phyloP scores from a whole-genome alignment of 2,797 vertebrate genomes.

The Peromyscus melanophrys region DNA sequence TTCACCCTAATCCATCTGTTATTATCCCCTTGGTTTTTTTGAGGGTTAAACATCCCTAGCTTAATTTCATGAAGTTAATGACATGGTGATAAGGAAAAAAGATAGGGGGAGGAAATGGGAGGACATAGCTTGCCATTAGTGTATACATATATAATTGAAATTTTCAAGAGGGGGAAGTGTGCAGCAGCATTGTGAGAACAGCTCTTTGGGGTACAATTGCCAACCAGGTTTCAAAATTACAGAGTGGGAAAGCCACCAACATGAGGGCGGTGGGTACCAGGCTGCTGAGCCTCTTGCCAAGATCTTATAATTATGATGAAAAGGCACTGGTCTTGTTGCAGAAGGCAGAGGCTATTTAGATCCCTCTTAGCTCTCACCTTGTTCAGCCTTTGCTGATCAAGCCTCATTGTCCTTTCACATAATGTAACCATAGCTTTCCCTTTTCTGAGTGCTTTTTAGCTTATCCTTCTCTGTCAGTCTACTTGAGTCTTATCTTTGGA shows the following conservation, averaged over 20 bases:
- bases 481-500: slow-evolving; percentile 73
- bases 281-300: slow-evolving; percentile 55
- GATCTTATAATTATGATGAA: slow-evolving; percentile 28
- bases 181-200: slow-evolving; percentile 12
- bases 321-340: slow-evolving; percentile 27
- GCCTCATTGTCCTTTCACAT: neutral
- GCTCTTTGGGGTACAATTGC: slow-evolving; percentile 78
- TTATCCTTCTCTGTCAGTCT: slow-evolving; percentile 65
- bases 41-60: slow-evolving; percentile 77
- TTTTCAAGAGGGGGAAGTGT: slow-evolving; percentile 65
- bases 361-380: neutral
- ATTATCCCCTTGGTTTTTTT: slow-evolving; percentile 75
- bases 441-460: slow-evolving; percentile 69
- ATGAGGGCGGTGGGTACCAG: slow-evolving; percentile 57
- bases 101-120: slow-evolving; percentile 62
- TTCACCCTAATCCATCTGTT: slow-evolving; percentile 78
- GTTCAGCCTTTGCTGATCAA: slow-evolving; percentile 65
- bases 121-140: slow-evolving; percentile 71
- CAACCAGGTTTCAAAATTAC: slow-evolving; percentile 76
- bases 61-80: slow-evolving; percentile 82
- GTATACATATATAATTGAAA: slow-evolving; percentile 76
- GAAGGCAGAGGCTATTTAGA: slow-evolving; percentile 43
- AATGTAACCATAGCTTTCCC: slow-evolving; percentile 34
- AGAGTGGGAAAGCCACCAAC: slow-evolving; percentile 61
- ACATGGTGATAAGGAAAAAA: slow-evolving; percentile 68